Percentiles rank a stretch among this genome's conserved stretches.
Conservation (phyloP, 2,113 vertebrate genomes). For the Chionodraco myersi region DNA sequence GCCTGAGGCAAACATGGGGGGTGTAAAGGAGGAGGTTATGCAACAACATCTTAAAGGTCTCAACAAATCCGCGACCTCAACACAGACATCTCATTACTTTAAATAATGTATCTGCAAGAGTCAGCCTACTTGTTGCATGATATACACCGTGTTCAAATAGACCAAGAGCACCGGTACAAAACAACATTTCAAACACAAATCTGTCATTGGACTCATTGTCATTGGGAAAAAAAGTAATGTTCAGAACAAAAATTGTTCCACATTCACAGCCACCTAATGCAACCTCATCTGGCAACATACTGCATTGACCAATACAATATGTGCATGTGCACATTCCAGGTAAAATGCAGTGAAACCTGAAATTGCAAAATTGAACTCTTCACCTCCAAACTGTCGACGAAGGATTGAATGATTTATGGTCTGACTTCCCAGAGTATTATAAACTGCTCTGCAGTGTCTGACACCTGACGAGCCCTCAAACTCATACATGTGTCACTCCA, state of each 20-base stretch:
- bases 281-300: background rate
- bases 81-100: background rate
- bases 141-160: background rate
- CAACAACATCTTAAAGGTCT: constrained; percentile 23
- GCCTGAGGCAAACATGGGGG: constrained; percentile 18
- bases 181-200: background rate
- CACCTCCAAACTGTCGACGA: background rate
- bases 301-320: background rate
- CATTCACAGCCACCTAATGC: background rate
- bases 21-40: constrained; percentile 8
- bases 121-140: background rate
- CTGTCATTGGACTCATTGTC: background rate
- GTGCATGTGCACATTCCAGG: background rate
- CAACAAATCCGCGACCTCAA: constrained; percentile 11
- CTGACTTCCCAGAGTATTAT: background rate
- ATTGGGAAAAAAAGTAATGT: too few relatives aligned
- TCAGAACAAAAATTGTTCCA: background rate
- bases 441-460: background rate
- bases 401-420: constrained; percentile 9
- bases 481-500: background rate
- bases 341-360: background rate
- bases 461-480: background rate
- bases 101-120: background rate
- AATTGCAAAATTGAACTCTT: constrained; percentile 9
- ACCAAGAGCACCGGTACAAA: background rate